Evolutionary conservation across 2,113 vertebrate genomes (phyloP), one percentile per base, ranked within the genome.

Genomic region (Tor tambroides): DNA sequence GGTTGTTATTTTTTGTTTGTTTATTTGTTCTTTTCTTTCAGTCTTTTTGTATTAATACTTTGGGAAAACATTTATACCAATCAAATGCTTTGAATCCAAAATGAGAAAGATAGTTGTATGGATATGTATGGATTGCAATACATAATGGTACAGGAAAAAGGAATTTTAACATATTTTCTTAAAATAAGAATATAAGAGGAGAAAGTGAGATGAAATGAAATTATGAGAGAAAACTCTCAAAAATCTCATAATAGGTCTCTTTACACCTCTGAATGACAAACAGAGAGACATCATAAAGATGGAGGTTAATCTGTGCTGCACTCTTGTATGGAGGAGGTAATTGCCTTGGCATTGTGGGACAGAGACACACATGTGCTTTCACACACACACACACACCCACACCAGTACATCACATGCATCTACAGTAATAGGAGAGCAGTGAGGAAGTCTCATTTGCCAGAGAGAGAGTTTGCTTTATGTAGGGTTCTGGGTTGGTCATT

Each of bases 251-350:
- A 38, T 38, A 38, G 6, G 12, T 15, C 12, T 49, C 15, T 51
- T 63, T 80, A 28, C 43, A 63, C 12, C 0, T 38, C 61, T 41
- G 86, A 10, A 32, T 59, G 82, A 90, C 59, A 76, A 71, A 71
- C 59, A 83, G 46, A 80, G 30, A 79, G 67, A 80, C 10, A 83
- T 92, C 10, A 83, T 92, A 87, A 92, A 91, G 87, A 94, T 93
- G 89, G 92, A 93, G 93, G 93, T 94, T 93, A 94, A 94, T 95
- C 88, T 93, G 92, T 93, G 92, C 82, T 79, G 90, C 63, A 38
- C 89, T 92, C 91, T 89, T 91, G 93, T 91, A 81, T 92, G 90
- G 89, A 89, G 92, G 86, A 86, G 89, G 89, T 93, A 93, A 94
- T 94, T 94, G 91, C 88, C 90, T 90, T 91, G 92, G 91, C 92